Base-by-base conservation (phyloP, 2,888 invertebrate species). In the Rhaphigaster nebulosa region DNA sequence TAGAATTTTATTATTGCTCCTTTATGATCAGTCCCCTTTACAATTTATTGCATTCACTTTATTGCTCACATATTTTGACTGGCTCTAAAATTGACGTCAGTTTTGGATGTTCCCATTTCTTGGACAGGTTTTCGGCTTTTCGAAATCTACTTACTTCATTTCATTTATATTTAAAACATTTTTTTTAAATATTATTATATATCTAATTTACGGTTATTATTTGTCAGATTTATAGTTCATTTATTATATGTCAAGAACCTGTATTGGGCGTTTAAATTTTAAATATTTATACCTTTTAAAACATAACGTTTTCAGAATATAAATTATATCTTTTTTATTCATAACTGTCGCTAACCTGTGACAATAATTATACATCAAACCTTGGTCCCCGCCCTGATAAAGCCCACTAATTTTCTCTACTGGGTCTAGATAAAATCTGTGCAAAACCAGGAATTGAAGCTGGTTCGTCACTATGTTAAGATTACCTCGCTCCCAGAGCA, bases 31-130 rank as follows among this genome's bases (percentile, higher is more conserved):
- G 34, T 18, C 23, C 29, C 70, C 38, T 34, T 76, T 76, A 38
- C 18, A 65, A 65, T 65, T 65, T 34, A 65, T 34, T 65, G 29
- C 29, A 4, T 29, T 18, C 29, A 38, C 5, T 76, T 76, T 38
- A 76, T 34, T 76, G 38, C 70, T 76, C 70, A 8, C 20, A 34
- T 38, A 20, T 76, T 76, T 38, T 65, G 29, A 0, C 65, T 29
- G 15, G 29, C 3, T 10, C 2, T 29, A 18, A 29, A 65, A 29
- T 60, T 60, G 65, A 65, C 12, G 65, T 13, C 3, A 29, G 29
- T 65, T 65, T 65, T 65, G 29, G 65, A 65, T 65, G 65, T 29
- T 60, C 29, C 65, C 65, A 29, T 65, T 65, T 65, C 65, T 65
- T 18, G 65, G 18, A 65, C 65, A 15, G 65, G 65, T 65, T 65